Base-by-base conservation (phyloP, 2,888 invertebrate species). In the Prenolepis imparis region DNA sequence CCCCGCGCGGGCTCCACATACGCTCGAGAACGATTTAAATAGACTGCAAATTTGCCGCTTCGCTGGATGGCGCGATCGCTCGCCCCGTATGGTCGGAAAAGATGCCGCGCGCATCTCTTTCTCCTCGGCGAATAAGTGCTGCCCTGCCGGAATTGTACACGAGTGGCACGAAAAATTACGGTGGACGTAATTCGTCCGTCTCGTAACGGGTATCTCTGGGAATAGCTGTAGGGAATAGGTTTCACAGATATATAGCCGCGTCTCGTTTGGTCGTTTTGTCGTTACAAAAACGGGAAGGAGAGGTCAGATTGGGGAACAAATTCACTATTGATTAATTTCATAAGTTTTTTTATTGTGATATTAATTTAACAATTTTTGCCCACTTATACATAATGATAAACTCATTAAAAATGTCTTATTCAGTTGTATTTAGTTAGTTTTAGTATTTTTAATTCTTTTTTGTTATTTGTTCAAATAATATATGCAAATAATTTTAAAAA, bases 21-120 rank as follows among this genome's bases (percentile, higher is more conserved):
- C 59, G 77, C 82, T 85, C 84, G 89, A 89, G 82, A 85, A 85
- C 88, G 89, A 88, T 88, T 88, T 85, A 85, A 88, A 88, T 87
- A 85, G 87, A 82, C 78, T 84, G 85, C 83, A 82, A 85, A 87
- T 87, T 87, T 82, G 87, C 89, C 41, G 78, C 82, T 68, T n/a
- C 68, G 32, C n/a, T 32, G 78, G 78, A 78, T 39, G 41, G 67
- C 41, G 39, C 57, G 36, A 36, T 21, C 36, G 55, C 36, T 8
- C 57, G 82, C 83, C 80, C 28, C 28, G 3, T n/a, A n/a, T n/a
- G 1, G 41, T 36, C 44, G 87, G 89, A 81, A 88, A 82, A 82
- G 48, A 52, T 44, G 44, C 44, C 48, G 48, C 84, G 85, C 48
- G 15, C 75, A 11, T 44, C 9, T 36, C 24, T 63, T 28, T 0